Evolutionary conservation across 2,797 vertebrate genomes (phyloP).

Genomic region (Argyrosomus regius): DNA sequence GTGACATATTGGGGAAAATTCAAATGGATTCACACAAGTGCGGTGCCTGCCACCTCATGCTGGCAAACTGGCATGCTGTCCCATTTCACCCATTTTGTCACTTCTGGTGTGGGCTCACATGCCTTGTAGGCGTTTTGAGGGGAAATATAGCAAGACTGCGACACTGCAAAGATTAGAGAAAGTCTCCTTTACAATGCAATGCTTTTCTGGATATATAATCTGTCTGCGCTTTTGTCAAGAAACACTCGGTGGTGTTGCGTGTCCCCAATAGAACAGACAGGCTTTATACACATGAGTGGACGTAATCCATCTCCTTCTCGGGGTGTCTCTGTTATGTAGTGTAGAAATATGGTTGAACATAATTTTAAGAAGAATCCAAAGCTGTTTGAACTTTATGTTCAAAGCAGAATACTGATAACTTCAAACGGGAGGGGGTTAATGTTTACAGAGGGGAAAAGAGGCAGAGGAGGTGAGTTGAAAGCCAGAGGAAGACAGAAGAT

Average conservation of each 20-base stretch:
- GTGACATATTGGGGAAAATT: constrained; percentile 55
- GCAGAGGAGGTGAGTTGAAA: constrained; percentile 23
- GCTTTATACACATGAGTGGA: constrained; percentile 5
- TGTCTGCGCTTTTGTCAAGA: constrained; percentile 33
- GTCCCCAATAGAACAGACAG: neutral
- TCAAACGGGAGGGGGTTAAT: neutral
- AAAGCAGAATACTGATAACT: constrained; percentile 4
- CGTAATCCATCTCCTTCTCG: neutral
- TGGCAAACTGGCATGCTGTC: constrained; percentile 30
- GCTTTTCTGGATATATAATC: constrained; percentile 22
- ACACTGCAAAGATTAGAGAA: constrained; percentile 39
- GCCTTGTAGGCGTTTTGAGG: constrained; percentile 24
- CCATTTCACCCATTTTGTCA: constrained; percentile 46
- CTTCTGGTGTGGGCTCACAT: constrained; percentile 6
- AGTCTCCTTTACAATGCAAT: constrained; percentile 1
- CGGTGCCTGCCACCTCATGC: constrained; percentile 40
- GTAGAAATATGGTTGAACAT: neutral
- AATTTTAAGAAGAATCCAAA: constrained; percentile 38
- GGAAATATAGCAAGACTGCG: constrained; percentile 42
- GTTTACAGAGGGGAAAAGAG: constrained; percentile 20
- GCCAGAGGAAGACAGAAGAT: constrained; percentile 36
- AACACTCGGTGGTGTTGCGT: constrained; percentile 18
- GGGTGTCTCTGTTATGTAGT: constrained; percentile 3
- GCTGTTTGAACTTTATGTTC: constrained; percentile 13
- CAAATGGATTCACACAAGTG: constrained; percentile 54